Evolutionary conservation across 1,140 invertebrate genomes (phyloP).

Genomic region (Drosophila pseudoobscura): DNA sequence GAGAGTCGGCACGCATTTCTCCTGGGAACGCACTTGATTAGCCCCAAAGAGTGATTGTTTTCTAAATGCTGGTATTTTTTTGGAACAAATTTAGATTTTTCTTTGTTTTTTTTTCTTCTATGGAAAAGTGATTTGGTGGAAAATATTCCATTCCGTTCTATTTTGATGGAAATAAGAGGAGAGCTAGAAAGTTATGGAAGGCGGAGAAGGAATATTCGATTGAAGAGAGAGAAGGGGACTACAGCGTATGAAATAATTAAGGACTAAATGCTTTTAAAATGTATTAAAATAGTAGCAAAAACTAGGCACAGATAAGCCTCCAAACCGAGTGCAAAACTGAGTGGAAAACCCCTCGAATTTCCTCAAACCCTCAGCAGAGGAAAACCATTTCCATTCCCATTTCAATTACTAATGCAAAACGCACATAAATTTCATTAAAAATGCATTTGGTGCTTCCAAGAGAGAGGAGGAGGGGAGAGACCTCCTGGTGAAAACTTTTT

Average conservation of each 20-base stretch:
- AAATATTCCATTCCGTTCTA: too few relatives aligned
- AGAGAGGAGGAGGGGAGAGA: too few relatives aligned
- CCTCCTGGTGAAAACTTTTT: slow-evolving; percentile 28
- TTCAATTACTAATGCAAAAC: slow-evolving; percentile 59
- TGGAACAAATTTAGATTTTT: neutral
- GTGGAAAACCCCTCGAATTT: neutral
- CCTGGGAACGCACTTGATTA: slow-evolving; percentile 50
- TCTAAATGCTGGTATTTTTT: neutral
- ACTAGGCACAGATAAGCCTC: too few relatives aligned
- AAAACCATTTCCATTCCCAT: slow-evolving; percentile 15
- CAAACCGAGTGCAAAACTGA: too few relatives aligned
- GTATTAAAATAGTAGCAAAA: too few relatives aligned
- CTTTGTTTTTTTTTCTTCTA: neutral
- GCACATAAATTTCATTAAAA: slow-evolving; percentile 77
- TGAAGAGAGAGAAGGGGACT: too few relatives aligned
- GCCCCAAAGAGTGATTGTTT: slow-evolving; percentile 1
- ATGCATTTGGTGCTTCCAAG: slow-evolving; percentile 58
- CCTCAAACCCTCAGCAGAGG: neutral
- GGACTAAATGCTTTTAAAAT: too few relatives aligned
- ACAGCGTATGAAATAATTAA: too few relatives aligned
- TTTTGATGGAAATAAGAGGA: too few relatives aligned
- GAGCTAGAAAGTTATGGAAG: too few relatives aligned
- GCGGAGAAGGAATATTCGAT: too few relatives aligned
- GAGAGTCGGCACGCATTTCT: slow-evolving; percentile 46
- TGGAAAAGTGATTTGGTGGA: neutral